Base-by-base conservation (phyloP, 2,113 vertebrate species). In the Rhabdornis inornatus region DNA sequence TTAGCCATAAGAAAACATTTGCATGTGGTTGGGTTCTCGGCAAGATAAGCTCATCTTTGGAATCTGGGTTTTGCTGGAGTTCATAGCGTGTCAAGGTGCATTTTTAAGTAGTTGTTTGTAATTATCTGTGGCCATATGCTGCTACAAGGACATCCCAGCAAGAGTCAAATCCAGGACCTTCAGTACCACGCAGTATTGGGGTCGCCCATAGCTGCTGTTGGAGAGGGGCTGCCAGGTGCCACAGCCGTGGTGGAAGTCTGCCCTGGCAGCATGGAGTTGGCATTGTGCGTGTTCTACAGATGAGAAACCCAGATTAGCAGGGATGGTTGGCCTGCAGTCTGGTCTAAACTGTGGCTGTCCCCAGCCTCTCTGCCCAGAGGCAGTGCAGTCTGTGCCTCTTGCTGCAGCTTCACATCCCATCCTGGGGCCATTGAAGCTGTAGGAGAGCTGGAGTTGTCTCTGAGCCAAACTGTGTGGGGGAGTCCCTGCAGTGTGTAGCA, bases 301-400 rank as follows among this genome's bases (percentile, higher is more conserved):
- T 28, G 40, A 50, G 74, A 28, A 59, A 3, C n/a, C 10, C 11
- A 50, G 31, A 13, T 40, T 12, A 17, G 14, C 3, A 56, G 63
- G 59, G 11, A 9, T 24, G 30, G 7, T 8, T 18, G 52, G 25
- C 13, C 68, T 55, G 53, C 77, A 87, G 22, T 7, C 25, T 44
- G 11, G 19, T 23, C 63, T 56, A 55, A 11, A 20, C 22, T 27
- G 50, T n/a, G 63, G 13, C 30, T 86, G 6, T 3, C 9, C 33
- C 22, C 31, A 31, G 50, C 37, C 53, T 20, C 1, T 7, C 55
- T 60, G 50, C 49, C 1, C 7, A 40, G 59, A 15, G 77, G 60
- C 65, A 31, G 50, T 0, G 0, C 24, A 7, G 50, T 19, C 64
- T 65, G 20, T 91, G 42, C 25, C 17, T 2, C 0, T 3, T 56